Conservation (phyloP, 2,113 vertebrate species). For the Halichoerus grypus region DNA sequence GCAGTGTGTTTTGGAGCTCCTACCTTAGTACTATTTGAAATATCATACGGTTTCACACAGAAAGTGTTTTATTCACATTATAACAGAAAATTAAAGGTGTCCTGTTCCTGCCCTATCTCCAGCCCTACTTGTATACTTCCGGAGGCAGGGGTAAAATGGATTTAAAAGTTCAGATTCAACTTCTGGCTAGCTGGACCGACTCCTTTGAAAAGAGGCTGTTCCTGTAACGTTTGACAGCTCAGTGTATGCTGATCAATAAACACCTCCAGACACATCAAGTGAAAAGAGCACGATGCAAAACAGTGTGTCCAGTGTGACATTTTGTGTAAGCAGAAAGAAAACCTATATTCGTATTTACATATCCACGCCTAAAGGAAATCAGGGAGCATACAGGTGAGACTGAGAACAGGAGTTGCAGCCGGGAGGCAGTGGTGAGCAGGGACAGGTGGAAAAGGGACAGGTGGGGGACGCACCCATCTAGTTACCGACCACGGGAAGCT, state of each 20-base stretch:
- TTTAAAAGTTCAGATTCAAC: not conserved
- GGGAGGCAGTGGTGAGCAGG: not conserved
- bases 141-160: not conserved
- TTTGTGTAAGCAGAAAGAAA: not conserved
- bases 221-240: not conserved
- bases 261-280: too few relatives aligned
- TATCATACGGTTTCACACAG: not conserved
- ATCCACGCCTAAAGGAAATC: not conserved
- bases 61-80: not conserved
- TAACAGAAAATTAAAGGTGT: not conserved
- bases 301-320: not conserved
- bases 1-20: not conserved
- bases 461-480: too few relatives aligned
- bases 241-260: not conserved
- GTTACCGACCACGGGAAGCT: not conserved
- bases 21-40: not conserved
- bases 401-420: not conserved
- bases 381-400: not conserved
- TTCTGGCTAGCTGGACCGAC: not conserved
- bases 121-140: not conserved
- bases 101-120: not conserved
- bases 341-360: not conserved
- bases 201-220: not conserved
- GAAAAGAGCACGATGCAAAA: not conserved
- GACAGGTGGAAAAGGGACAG: not conserved